Evolutionary conservation across 1,140 invertebrate species (phyloP), one percentile per base, ranked within the genome.

Genomic region (Solenopsis invicta): DNA sequence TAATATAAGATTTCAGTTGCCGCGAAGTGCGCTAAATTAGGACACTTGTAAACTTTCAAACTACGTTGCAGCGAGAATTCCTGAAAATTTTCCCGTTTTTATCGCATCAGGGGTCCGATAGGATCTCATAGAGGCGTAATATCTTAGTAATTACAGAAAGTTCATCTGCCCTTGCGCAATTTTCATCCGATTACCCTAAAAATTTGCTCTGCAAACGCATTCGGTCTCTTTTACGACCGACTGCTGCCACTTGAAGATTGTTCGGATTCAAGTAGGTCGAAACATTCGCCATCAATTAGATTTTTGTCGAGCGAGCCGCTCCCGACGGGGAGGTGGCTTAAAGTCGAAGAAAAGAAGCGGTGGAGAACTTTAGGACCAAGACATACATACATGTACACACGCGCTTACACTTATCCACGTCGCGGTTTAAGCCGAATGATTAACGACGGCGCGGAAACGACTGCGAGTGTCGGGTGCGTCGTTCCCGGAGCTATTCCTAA

Each of bases 351-450:
- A 12, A 24, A 84, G 41, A 41, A 75, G 34, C 48, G 52, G 54
- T 61, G n/a, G n/a, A n/a, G n/a, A 75, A 84, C 59, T 84, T 61
- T 6, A 13, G 21, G 21, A 59, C 37, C 29, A 3, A n/a, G 16
- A 41, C 34, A 21, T 69, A 78, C 61, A 21, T 9, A 50, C 18
- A 29, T 29, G n/a, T 13, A 59, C 52, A 29, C 41, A 50, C 52
- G 12, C 80, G 18, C 34, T 50, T 50, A 54, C 69, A 64, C 56
- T 29, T 9, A 61, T 56, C 34, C 64, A 9, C 34, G 48, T 13
- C 69, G 54, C 69, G 54, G 54, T 84, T 84, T 84, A 84, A 84
- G 80, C 80, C 80, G 69, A 84, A 75, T 84, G 80, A 84, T 84
- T 84, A 84, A 84, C 80, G 80, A 84, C 56, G 80, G 54, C 54